Base-by-base conservation (phyloP, 2,888 invertebrate genomes). In the Busseola fusca region DNA sequence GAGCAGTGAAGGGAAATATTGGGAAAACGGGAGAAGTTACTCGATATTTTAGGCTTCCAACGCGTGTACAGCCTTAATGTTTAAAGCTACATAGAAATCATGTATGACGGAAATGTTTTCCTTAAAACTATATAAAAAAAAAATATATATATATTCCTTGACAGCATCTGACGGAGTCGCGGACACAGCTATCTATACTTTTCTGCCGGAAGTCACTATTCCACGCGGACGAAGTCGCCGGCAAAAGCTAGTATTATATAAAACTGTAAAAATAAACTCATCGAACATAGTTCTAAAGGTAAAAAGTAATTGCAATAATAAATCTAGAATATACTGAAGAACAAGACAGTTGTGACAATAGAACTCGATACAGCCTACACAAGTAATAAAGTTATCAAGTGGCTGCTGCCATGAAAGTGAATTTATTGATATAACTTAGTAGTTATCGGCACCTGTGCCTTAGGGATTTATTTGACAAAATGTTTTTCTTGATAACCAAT, bases 351-450 rank as follows among this genome's bases (percentile, higher is more conserved):
- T 56, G 63, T 66, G 50, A 56, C 71, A 58, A 71, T 62, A 57
- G 58, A 80, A 67, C 27, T 52, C 52, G 27, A 80, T 80, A 27
- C 27, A 25, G 30, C 50, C 62, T 64, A 76, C 81, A 81, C 64
- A 78, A 71, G 65, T 64, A 76, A 78, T 62, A 72, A 77, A 81
- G 72, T 77, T 78, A 76, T 78, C 78, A 67, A 81, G 54, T 64
- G 40, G 12, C 45, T 65, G 64, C 54, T 64, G 81, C 64, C 57
- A 62, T 69, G 78, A 81, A 69, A 57, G 82, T 69, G 54, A 74
- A 78, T 81, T 80, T 78, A 78, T 65, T 72, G 64, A 81, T 67
- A 72, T 65, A 72, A 81, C 74, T 81, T 67, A 58, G 42, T 66
- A 80, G 69, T 78, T 79, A 64, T 78, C 52, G 64, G 48, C 78